These are phyloP conservation scores for Pygoscelis antarcticus DNA, from an alignment of 2,113 vertebrate species.

Conservation along the genomic window DNA sequence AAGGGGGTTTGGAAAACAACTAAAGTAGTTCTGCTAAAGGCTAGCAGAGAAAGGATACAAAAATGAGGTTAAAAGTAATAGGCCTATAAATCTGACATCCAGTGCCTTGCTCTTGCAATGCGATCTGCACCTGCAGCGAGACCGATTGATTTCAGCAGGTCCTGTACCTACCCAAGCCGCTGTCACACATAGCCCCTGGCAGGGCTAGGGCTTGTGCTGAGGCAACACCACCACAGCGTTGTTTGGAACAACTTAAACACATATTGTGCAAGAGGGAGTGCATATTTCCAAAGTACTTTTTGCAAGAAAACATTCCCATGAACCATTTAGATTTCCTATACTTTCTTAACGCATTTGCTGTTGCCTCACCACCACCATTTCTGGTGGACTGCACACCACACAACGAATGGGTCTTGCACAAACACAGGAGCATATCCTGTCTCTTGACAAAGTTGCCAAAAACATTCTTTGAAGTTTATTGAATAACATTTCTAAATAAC, in stretches of 20 bases:
- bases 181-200: neutral
- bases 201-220: neutral
- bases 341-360: neutral
- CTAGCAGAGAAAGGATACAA: neutral
- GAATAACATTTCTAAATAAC: neutral
- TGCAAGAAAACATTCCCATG: neutral
- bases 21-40: neutral
- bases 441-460: neutral
- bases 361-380: neutral
- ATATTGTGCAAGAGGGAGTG: accelerated
- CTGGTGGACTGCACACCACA: neutral
- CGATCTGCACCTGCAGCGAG: neutral
- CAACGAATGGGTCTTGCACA: neutral
- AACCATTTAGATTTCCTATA: neutral
- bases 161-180: accelerated
- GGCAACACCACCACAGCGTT: accelerated
- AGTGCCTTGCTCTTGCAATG: neutral
- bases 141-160: neutral
- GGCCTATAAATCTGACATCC: conserved; percentile 52
- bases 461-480: neutral
- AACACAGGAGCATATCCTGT: neutral
- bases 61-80: conserved; percentile 39
- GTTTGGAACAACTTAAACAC: neutral
- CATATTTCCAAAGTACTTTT: neutral
- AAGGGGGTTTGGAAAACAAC: neutral